Conservation (phyloP, 1,140 invertebrate species). For the Homarus americanus region DNA sequence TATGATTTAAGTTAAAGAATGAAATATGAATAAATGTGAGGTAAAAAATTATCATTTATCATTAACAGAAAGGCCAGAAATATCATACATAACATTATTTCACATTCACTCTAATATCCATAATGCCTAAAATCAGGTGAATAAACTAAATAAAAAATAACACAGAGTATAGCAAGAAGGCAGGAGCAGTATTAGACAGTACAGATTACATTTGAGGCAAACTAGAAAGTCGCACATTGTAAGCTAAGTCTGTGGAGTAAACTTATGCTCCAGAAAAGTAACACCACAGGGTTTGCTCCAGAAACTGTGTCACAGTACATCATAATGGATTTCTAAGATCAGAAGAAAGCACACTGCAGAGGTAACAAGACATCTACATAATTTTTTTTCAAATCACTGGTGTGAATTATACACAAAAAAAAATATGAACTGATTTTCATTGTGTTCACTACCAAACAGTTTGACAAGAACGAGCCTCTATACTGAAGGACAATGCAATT, state of each 20-base stretch:
- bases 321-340: slow-evolving; percentile 29
- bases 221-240: slow-evolving; percentile 33
- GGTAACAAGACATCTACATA: slow-evolving; percentile 67
- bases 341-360: slow-evolving; percentile 65
- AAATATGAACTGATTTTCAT: slow-evolving; percentile 61
- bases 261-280: not conserved
- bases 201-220: slow-evolving; percentile 29
- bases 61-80: slow-evolving; percentile 34
- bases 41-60: slow-evolving; percentile 38
- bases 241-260: slow-evolving; percentile 49
- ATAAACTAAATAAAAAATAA: slow-evolving; percentile 56
- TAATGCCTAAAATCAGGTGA: slow-evolving; percentile 63
- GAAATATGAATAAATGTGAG: slow-evolving; percentile 36
- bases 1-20: slow-evolving; percentile 42
- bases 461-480: slow-evolving; percentile 39
- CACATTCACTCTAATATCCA: slow-evolving; percentile 68
- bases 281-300: slow-evolving; percentile 32
- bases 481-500: slow-evolving; percentile 47
- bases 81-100: slow-evolving; percentile 30
- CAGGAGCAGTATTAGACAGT: slow-evolving; percentile 50
- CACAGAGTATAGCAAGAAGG: slow-evolving; percentile 34
- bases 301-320: slow-evolving; percentile 20
- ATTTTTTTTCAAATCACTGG: slow-evolving; percentile 67
- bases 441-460: slow-evolving; percentile 46
- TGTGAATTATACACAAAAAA: slow-evolving; percentile 69